Evolutionary conservation across 92 coral and sea anemone genomes (phyloP).

Genomic region (Zoanthus solanderi): DNA sequence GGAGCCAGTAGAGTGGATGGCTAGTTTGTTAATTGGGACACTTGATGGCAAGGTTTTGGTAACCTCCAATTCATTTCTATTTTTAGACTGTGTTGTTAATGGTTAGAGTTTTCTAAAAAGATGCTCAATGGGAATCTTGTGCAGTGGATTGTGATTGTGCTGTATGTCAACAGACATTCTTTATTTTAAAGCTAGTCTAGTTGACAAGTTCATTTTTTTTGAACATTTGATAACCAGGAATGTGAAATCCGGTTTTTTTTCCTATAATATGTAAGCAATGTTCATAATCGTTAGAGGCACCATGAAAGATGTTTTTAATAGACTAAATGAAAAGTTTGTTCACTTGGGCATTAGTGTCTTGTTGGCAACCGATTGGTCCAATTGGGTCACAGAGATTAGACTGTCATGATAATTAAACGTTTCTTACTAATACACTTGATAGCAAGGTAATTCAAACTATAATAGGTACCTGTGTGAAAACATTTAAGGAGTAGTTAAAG

Average conservation of each 20-base stretch:
- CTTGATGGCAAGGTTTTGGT: conserved; percentile 80
- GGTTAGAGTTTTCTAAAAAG: too few species aligned
- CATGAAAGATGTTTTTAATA: conserved; percentile 43
- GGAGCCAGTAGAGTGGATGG: conserved; percentile 96
- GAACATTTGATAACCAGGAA: too few species aligned
- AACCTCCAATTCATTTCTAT: background rate
- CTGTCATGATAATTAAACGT: too few species aligned
- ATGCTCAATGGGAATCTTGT: too few species aligned
- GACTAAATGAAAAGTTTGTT: conserved; percentile 75
- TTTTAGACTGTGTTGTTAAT: background rate
- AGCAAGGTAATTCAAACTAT: conserved; percentile 73
- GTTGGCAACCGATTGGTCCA: too few species aligned
- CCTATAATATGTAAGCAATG: too few species aligned
- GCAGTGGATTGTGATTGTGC: too few species aligned
- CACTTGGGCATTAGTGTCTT: conserved; percentile 42
- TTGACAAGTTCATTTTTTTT: too few species aligned
- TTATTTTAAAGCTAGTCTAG: too few species aligned
- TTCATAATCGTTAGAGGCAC: background rate
- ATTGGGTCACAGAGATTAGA: too few species aligned
- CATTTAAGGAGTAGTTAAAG: background rate
- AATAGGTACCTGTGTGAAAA: background rate
- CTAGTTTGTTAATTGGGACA: conserved; percentile 71
- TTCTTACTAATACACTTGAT: conserved; percentile 15
- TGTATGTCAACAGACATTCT: too few species aligned
- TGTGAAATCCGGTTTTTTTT: too few species aligned